phyloP scores from a whole-genome alignment of 2,888 invertebrate species.

The Antheraea yamamai region DNA sequence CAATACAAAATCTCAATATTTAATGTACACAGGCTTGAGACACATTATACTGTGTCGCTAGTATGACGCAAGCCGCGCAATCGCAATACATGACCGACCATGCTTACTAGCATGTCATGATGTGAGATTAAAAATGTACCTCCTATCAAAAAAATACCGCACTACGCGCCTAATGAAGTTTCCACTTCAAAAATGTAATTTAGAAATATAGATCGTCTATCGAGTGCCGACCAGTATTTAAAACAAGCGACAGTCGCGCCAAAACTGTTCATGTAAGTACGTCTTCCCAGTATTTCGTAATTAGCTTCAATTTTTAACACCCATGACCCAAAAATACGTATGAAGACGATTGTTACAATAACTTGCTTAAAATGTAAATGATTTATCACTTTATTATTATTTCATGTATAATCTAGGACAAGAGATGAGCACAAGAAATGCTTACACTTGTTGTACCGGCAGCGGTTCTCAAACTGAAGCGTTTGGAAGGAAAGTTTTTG shows the following conservation, averaged over 20 bases:
- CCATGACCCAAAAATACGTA: conserved; percentile 36
- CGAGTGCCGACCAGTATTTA: not conserved
- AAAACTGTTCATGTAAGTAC: not conserved
- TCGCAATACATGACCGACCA: too few species aligned
- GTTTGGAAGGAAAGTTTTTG: not conserved
- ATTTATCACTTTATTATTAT: conserved; percentile 47
- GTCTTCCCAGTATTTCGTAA: not conserved
- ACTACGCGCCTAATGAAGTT: too few species aligned
- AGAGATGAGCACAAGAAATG: conserved; percentile 57
- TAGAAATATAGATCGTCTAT: not conserved
- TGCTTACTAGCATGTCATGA: too few species aligned
- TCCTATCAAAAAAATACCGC: too few species aligned
- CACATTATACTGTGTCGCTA: too few species aligned
- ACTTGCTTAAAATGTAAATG: conserved; percentile 35
- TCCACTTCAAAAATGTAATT: not conserved
- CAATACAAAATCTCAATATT: too few species aligned
- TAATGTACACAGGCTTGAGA: too few species aligned
- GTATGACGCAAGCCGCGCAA: too few species aligned
- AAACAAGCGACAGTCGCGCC: not conserved
- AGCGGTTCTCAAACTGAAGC: conserved; percentile 54
- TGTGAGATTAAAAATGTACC: too few species aligned
- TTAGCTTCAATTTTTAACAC: not conserved
- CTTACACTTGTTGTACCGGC: conserved; percentile 67
- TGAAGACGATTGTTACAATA: conserved; percentile 29
- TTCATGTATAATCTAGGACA: conserved; percentile 64